Evolutionary conservation across 2,113 vertebrate species (phyloP), one percentile per base, ranked within the genome.

Genomic region (Indicator maculatus): DNA sequence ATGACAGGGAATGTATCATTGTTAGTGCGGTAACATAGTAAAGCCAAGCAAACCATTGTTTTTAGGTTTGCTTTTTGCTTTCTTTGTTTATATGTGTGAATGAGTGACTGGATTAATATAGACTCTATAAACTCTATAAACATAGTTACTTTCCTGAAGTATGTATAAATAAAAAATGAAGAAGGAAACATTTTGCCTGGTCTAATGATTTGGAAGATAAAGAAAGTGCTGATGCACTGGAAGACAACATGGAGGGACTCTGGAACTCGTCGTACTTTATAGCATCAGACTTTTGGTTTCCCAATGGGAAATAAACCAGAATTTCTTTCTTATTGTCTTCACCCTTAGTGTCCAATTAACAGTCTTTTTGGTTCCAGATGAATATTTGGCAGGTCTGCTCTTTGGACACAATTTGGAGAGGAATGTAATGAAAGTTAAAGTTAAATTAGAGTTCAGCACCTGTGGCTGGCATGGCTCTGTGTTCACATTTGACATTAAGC

Each of bases 381-480:
- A 97, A 84, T 78, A 87, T 73, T 67, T 96, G 91, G 93, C 89
- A 83, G 12, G 45, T 93, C 69, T 87, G 41, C 16, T 56, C 27
- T 87, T 78, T 96, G 71, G 41, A 39, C 65, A 86, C 52, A 41
- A 11, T 60, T 36, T 93, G 83, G 69, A 75, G 85, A 83, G 50
- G 26, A 91, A 12, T 58, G 64, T 90, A 90, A 95, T 94, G 73
- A 94, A 97, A 96, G 71, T 92, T 94, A 83, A 66, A 88, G 93
- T 94, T 71, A 97, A 94, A 83, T 94, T 56, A 56, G 83, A 86
- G 77, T 93, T 77, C 56, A 88, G 18, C 90, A 88, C 92, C 33
- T 95, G 84, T 63, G 61, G 83, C 95, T 95, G 56, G n/a, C 44
- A 97, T 95, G 85, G 58, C 93, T 90, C 36, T 69, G 7, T 94